phyloP scores from a whole-genome alignment of 2,888 invertebrate genomes.

The Allolobophora icterica region DNA sequence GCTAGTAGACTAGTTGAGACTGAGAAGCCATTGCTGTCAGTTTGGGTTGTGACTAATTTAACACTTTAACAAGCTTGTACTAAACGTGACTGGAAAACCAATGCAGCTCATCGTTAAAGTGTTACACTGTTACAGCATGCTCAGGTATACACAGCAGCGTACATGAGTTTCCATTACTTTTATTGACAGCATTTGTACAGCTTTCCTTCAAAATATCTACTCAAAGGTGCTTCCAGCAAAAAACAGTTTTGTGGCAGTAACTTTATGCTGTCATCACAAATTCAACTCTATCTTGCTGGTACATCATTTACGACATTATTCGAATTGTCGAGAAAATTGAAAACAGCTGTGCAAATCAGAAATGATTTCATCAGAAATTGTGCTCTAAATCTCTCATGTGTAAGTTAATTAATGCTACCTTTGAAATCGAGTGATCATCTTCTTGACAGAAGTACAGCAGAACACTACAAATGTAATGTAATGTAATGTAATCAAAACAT shows the following conservation, averaged over 20 bases:
- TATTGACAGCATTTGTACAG: background rate
- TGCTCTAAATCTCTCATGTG: background rate
- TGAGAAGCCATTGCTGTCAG: background rate
- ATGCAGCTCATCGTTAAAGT: too few species aligned
- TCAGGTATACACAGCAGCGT: background rate
- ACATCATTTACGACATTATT: background rate
- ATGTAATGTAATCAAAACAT: background rate
- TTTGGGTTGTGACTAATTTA: background rate
- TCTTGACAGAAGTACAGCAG: slow-evolving; percentile 10
- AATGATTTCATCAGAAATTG: background rate
- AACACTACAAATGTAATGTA: background rate
- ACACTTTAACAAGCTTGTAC: too few species aligned
- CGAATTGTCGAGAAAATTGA: background rate
- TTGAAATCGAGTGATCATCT: slow-evolving; percentile 5
- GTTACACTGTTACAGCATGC: too few species aligned
- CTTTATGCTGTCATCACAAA: too few species aligned
- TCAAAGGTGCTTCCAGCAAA: background rate
- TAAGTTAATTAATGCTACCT: background rate
- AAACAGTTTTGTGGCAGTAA: too few species aligned
- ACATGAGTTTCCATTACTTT: background rate
- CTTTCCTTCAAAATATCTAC: background rate
- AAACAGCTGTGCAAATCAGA: background rate
- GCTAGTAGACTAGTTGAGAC: background rate
- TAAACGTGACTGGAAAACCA: too few species aligned
- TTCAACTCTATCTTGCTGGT: too few species aligned